Evolutionary conservation across 2,888 invertebrate genomes (phyloP).

Genomic region (Rhogogaster chlorosoma): DNA sequence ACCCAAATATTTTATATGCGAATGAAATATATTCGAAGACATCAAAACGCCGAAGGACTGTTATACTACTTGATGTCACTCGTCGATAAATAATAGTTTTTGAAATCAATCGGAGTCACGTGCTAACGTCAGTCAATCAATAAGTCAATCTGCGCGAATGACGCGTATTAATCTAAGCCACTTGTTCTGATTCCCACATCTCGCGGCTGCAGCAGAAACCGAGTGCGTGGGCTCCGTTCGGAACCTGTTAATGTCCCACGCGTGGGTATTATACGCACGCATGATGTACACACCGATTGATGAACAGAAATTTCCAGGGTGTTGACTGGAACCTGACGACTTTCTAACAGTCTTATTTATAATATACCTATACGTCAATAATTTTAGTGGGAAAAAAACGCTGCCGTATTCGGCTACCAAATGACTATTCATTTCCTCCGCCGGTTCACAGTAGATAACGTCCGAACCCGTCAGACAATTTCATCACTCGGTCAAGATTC

Average conservation of each 20-base stretch:
- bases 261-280: background rate
- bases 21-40: background rate
- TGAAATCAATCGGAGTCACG: background rate
- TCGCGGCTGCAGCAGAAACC: background rate
- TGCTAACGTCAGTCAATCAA: conserved; percentile 2
- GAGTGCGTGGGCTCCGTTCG: background rate
- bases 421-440: background rate
- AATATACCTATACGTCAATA: background rate
- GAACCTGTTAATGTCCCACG: background rate
- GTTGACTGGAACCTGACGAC: background rate
- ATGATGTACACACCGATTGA: background rate
- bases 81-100: background rate
- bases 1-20: background rate
- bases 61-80: background rate
- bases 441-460: background rate
- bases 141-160: conserved; percentile 17
- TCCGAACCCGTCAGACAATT: background rate
- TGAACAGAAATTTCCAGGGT: background rate
- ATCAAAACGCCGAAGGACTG: background rate
- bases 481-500: background rate
- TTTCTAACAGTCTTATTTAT: background rate
- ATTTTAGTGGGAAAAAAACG: background rate
- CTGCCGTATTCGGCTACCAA: background rate
- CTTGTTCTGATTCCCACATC: conserved; percentile 13
- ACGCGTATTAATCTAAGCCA: conserved; percentile 26